These are phyloP conservation scores for Dipodomys stephensi DNA, from an alignment of 2,113 vertebrate species.

Conservation along the genomic window DNA sequence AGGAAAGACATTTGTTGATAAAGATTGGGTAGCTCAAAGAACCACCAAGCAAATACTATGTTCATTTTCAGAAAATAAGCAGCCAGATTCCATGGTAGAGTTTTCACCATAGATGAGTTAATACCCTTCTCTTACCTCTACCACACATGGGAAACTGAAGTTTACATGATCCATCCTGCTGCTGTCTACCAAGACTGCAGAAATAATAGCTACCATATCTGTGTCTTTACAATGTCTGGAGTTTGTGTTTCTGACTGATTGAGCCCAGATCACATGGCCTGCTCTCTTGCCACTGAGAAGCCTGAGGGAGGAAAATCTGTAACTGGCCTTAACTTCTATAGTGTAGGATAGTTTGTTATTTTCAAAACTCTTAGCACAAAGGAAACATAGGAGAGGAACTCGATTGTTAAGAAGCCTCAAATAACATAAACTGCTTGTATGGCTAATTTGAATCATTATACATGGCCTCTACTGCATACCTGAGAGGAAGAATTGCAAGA, in stretches of 20 bases:
- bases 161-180: background rate
- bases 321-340: background rate
- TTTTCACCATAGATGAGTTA: background rate
- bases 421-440: conserved; percentile 39
- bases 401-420: background rate
- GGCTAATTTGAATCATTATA: conserved; percentile 51
- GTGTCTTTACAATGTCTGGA: background rate
- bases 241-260: background rate
- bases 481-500: background rate
- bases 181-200: too few relatives aligned
- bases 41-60: background rate
- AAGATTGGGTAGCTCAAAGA: background rate
- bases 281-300: background rate
- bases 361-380: background rate
- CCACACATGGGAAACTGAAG: background rate
- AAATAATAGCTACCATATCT: background rate
- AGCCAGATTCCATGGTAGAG: rapidly evolving
- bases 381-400: background rate
- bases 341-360: conserved; percentile 2
- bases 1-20: background rate
- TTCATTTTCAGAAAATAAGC: background rate
- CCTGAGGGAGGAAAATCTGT: background rate
- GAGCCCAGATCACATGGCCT: background rate
- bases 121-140: background rate
- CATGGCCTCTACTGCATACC: background rate